Evolutionary conservation across 2,113 vertebrate species (phyloP), one percentile per base, ranked within the genome.

Genomic region (Austrofundulus limnaeus): DNA sequence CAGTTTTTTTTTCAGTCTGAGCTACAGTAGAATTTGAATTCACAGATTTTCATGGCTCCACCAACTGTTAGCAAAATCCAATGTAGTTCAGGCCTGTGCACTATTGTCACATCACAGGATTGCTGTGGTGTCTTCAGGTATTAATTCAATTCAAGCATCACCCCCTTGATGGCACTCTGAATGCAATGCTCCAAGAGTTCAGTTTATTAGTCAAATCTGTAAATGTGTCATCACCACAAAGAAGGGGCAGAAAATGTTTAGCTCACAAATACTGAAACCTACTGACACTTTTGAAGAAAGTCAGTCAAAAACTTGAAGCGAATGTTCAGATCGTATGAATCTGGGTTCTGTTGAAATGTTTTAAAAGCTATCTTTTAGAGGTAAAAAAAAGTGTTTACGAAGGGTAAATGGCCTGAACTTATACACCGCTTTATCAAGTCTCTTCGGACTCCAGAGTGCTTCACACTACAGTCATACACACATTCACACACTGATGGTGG

Each of bases 21-120:
- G 14, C 1, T 41, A 4, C 31, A 11, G 11, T 2, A 17, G 8
- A 17, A 24, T 38, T 42, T 3, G n/a, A 39, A 56, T 41, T 39
- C 39, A 21, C 42, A 15, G 24, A 12, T 71, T 23, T 46, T 61
- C 52, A 38, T 24, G 42, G 38, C 42, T 34, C 17, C 45, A 42
- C 4, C 49, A 62, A 37, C 54, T 79, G 66, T 67, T 34, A 47
- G 19, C 23, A 16, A 23, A 2, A 34, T 56, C 21, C 19, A 49
- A 74, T 69, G 39, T 69, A 77, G 48, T 17, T 75, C 52, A 60
- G n/a, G 56, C n/a, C 19, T 52, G n/a, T 55, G 28, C 28, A 59
- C 15, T 39, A 0, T 16, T 57, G 53, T 37, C 20, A 38, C 61
- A 63, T 37, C 21, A 16, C 51, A 65, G 43, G 20, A 47, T 50